phyloP scores from a whole-genome alignment of 2,113 vertebrate species.

The Acanthochromis polyacanthus region DNA sequence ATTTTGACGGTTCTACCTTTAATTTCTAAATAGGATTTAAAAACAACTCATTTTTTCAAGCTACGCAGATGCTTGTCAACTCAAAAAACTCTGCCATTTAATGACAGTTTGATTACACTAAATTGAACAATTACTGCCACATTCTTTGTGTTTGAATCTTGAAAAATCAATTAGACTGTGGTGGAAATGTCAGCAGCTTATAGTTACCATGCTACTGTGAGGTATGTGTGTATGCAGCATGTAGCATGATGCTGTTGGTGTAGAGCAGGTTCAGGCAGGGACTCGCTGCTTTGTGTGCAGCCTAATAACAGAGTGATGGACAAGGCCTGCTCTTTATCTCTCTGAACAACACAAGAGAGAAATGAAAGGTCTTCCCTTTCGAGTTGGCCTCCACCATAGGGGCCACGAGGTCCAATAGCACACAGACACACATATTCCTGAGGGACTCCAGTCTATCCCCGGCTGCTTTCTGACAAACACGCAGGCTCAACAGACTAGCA shows the following conservation, averaged over 20 bases:
- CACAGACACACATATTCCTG: slow-evolving; percentile 9
- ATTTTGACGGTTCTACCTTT: no score
- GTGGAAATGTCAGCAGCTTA: not conserved
- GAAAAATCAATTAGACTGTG: no score
- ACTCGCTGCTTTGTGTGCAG: slow-evolving; percentile 36
- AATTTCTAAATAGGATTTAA: no score
- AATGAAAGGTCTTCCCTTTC: slow-evolving; percentile 40
- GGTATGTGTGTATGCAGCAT: slow-evolving; percentile 1
- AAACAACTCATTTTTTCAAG: no score
- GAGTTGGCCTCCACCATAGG: slow-evolving; percentile 31
- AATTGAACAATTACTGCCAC: no score
- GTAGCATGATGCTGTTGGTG: slow-evolving; percentile 14
- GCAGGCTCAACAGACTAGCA: slow-evolving; percentile 14
- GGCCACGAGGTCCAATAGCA: slow-evolving; percentile 27
- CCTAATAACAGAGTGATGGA: slow-evolving; percentile 71
- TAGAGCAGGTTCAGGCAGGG: slow-evolving; percentile 36
- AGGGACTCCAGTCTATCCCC: slow-evolving; percentile 40
- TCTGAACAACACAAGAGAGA: slow-evolving; percentile 37
- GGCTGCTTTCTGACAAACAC: slow-evolving; percentile 52
- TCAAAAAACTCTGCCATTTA: no score
- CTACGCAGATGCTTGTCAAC: no score
- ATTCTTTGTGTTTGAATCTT: no score
- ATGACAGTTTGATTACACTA: no score
- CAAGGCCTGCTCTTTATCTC: slow-evolving; percentile 63
- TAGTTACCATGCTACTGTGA: not conserved